These are phyloP conservation scores for Eunapius fragilis DNA, from an alignment of 37 sponge, comb jelly and placozoan genomes.

Conservation along the genomic window DNA sequence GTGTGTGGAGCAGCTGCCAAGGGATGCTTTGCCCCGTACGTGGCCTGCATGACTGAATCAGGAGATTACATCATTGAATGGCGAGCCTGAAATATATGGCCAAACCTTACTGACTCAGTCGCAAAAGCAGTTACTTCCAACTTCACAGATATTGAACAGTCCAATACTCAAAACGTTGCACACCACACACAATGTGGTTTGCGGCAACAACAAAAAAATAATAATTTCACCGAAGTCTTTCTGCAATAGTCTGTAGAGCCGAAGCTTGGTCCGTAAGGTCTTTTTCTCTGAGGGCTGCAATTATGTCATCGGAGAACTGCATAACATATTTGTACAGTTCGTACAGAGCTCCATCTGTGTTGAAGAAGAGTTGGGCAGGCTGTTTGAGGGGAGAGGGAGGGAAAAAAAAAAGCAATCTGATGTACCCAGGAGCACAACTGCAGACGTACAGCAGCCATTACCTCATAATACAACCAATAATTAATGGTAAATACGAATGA, in stretches of 20 bases:
- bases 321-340: constrained; percentile 79
- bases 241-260: background rate
- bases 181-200: background rate
- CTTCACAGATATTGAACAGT: too few relatives aligned
- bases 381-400: background rate
- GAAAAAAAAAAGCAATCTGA: background rate
- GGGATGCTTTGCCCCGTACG: too few relatives aligned
- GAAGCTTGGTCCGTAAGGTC: constrained; percentile 50
- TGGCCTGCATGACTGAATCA: too few relatives aligned
- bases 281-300: constrained; percentile 68
- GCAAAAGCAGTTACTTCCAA: too few relatives aligned
- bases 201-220: background rate
- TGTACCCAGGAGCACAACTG: background rate
- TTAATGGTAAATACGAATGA: too few relatives aligned
- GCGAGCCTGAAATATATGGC: too few relatives aligned
- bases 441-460: too few relatives aligned
- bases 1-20: background rate
- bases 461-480: too few relatives aligned
- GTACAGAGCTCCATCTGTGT: constrained; percentile 66
- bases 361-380: constrained; percentile 53
- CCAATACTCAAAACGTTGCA: background rate
- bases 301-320: constrained; percentile 46
- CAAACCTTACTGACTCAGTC: too few relatives aligned
- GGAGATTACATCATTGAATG: too few relatives aligned
- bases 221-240: background rate